These are phyloP conservation scores for Acanthis flammea DNA, from an alignment of 2,797 vertebrate genomes.

Conservation along the genomic window DNA sequence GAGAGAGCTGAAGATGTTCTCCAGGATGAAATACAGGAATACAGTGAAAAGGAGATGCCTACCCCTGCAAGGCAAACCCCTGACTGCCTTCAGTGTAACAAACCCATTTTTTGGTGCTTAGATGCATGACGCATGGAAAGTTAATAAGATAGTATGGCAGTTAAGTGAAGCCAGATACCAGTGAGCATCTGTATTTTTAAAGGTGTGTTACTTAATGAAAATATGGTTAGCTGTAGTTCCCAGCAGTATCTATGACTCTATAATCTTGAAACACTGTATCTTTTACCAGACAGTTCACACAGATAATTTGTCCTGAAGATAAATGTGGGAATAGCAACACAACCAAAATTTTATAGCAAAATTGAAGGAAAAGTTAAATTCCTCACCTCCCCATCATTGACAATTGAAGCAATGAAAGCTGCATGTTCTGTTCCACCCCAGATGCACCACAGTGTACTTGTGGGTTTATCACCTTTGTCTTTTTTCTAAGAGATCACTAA, in stretches of 20 bases:
- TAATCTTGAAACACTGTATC: neutral
- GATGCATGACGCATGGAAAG: neutral
- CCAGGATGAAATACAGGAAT: neutral
- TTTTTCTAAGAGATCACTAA: neutral
- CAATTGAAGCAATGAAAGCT: neutral
- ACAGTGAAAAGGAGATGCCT: neutral
- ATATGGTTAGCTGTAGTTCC: neutral
- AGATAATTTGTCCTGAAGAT: neutral
- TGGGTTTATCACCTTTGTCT: neutral
- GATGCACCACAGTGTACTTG: neutral
- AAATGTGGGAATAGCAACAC: neutral
- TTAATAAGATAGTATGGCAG: neutral
- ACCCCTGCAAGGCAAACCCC: neutral
- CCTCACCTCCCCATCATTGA: neutral
- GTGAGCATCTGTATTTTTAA: neutral
- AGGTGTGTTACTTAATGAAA: neutral
- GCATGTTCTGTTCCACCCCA: neutral
- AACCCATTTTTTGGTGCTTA: neutral
- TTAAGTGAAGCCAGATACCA: neutral
- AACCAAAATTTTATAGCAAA: neutral
- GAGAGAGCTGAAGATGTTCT: neutral
- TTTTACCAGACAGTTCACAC: neutral
- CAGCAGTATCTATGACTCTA: neutral
- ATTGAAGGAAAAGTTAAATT: neutral
- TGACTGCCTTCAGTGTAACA: neutral